Evolutionary conservation across 1,140 invertebrate species (phyloP).

Genomic region (Diachasma alloeum): DNA sequence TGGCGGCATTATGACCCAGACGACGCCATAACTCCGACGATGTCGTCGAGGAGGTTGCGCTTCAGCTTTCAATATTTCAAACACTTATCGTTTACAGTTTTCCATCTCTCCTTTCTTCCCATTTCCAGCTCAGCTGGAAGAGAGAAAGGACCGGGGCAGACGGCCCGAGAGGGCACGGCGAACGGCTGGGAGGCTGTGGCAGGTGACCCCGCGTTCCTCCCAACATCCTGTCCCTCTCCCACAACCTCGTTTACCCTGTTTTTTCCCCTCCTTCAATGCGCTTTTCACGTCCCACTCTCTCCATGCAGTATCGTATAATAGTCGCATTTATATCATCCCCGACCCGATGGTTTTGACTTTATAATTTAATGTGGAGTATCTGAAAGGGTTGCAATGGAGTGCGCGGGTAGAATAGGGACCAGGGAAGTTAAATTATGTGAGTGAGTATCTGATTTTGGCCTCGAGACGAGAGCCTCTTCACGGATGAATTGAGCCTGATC

Average conservation of each 20-base stretch:
- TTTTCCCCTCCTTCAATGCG: neutral
- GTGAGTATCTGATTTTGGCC: slow-evolving; percentile 48
- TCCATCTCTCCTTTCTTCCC: slow-evolving; percentile 6
- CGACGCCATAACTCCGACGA: neutral
- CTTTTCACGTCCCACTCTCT: slow-evolving; percentile 27
- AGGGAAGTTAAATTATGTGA: slow-evolving; percentile 47
- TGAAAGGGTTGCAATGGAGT: slow-evolving; percentile 47
- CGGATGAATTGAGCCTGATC: slow-evolving; percentile 5
- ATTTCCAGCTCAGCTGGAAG: neutral
- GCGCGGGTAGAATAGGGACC: slow-evolving; percentile 43
- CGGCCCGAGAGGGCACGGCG: slow-evolving; percentile 26
- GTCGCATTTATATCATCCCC: slow-evolving; percentile 61
- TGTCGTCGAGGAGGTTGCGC: slow-evolving; percentile 44
- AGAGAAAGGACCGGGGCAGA: neutral
- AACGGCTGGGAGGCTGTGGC: slow-evolving; percentile 1
- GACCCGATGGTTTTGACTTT: slow-evolving; percentile 56
- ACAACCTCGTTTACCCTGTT: slow-evolving; percentile 20
- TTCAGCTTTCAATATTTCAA: slow-evolving; percentile 65
- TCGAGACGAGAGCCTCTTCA: slow-evolving; percentile 12
- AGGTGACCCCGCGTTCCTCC: slow-evolving; percentile 11
- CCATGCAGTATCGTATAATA: slow-evolving; percentile 51
- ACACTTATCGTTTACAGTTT: slow-evolving; percentile 58
- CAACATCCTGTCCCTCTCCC: slow-evolving; percentile 12
- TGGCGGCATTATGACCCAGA: slow-evolving; percentile 39
- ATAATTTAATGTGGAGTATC: slow-evolving; percentile 57